These are phyloP conservation scores for Lepidothrix coronata DNA, from an alignment of 2,113 vertebrate species.

Conservation along the genomic window DNA sequence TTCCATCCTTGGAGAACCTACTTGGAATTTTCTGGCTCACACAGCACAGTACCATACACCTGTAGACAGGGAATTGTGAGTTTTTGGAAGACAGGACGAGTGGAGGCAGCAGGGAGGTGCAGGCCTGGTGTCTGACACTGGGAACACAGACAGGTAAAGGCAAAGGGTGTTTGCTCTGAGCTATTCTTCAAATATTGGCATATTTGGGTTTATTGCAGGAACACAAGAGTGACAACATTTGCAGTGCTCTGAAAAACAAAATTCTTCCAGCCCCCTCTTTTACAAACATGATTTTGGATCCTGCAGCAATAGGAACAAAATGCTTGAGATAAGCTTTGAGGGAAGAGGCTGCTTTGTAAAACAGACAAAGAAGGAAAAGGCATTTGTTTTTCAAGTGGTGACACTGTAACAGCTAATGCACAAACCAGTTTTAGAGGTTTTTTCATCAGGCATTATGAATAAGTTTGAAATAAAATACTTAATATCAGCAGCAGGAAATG, in stretches of 20 bases:
- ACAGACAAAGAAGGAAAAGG: neutral
- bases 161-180: slow-evolving; percentile 7
- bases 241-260: slow-evolving; percentile 7
- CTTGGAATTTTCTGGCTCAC: neutral
- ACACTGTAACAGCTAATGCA: neutral
- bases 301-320: neutral
- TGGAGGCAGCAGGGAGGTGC: neutral
- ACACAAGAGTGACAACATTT: slow-evolving; percentile 4
- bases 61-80: neutral
- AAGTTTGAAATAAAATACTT: neutral
- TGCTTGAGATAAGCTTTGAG: neutral
- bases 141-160: neutral
- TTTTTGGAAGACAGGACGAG: neutral
- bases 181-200: slow-evolving; percentile 19
- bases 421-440: neutral
- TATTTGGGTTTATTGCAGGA: slow-evolving; percentile 39
- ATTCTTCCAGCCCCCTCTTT: slow-evolving; percentile 16
- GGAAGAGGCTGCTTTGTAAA: neutral
- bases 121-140: neutral
- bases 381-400: neutral
- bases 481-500: neutral
- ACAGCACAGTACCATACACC: neutral
- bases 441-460: neutral
- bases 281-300: neutral
- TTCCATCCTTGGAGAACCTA: neutral